These are phyloP conservation scores for Leptopilina clavipes DNA, from an alignment of 1,140 invertebrate genomes.

Conservation along the genomic window DNA sequence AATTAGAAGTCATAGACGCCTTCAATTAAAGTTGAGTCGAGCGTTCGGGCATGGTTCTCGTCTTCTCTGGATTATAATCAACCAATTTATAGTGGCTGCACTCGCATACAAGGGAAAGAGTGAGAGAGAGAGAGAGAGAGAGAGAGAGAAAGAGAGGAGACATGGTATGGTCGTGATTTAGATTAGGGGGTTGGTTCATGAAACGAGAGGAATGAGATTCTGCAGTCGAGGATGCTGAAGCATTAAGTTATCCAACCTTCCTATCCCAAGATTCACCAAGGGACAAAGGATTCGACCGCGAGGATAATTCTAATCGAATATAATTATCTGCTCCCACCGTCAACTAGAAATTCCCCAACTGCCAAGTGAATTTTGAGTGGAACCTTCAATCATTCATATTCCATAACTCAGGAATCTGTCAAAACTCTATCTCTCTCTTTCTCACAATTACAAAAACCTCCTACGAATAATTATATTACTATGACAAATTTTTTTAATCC, in stretches of 20 bases:
- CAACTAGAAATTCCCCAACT: constrained; percentile 51
- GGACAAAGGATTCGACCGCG: constrained; percentile 65
- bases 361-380: constrained; percentile 28
- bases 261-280: constrained; percentile 45
- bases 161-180: constrained; percentile 64
- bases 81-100: constrained; percentile 67
- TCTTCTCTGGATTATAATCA: constrained; percentile 70
- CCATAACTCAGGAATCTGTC: too few species aligned
- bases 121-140: too few species aligned
- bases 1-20: constrained; percentile 65
- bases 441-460: too few species aligned
- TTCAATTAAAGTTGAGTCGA: constrained; percentile 63
- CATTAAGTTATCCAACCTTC: constrained; percentile 51
- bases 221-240: constrained; percentile 56
- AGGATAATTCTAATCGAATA: constrained; percentile 70
- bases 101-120: constrained; percentile 52
- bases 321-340: constrained; percentile 67
- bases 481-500: too few species aligned
- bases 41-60: constrained; percentile 34
- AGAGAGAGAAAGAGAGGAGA: constrained; percentile 19
- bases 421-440: too few species aligned
- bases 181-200: constrained; percentile 61
- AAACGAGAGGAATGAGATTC: constrained; percentile 46
- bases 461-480: too few species aligned
- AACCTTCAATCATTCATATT: neutral